Conservation (phyloP, 2,888 invertebrate species). For the Unio pictorum region DNA sequence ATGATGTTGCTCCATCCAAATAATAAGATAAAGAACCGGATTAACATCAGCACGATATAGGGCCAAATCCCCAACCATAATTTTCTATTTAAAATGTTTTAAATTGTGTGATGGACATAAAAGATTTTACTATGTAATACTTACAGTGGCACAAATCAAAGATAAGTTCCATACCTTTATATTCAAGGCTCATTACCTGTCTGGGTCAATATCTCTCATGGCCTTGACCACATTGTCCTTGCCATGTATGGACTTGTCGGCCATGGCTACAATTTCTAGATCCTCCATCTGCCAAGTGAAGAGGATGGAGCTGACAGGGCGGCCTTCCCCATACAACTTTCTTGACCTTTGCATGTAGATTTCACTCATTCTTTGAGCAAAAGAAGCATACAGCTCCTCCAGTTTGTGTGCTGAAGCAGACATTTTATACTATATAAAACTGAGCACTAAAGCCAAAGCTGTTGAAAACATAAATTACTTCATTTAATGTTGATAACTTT, state of each 20-base stretch:
- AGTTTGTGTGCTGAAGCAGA: conserved; percentile 70
- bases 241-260: conserved; percentile 90
- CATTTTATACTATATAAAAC: neutral
- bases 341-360: conserved; percentile 94
- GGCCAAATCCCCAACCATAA: neutral
- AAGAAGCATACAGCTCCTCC: conserved; percentile 89
- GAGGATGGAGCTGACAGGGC: conserved; percentile 80
- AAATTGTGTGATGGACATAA: neutral
- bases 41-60: neutral
- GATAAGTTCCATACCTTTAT: too few species aligned
- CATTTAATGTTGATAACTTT: too few species aligned
- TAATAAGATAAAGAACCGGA: too few species aligned
- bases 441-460: too few species aligned
- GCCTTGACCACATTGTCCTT: conserved; percentile 81
- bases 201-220: conserved; percentile 87
- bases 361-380: conserved; percentile 92
- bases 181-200: conserved; percentile 74
- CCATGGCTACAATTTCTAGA: conserved; percentile 83
- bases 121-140: neutral
- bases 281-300: conserved; percentile 89
- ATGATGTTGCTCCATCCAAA: too few species aligned
- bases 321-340: conserved; percentile 79
- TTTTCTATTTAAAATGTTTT: neutral
- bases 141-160: neutral
- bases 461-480: too few species aligned